Conservation (phyloP, 1,140 invertebrate genomes). For the Ostrea denselamellosa region DNA sequence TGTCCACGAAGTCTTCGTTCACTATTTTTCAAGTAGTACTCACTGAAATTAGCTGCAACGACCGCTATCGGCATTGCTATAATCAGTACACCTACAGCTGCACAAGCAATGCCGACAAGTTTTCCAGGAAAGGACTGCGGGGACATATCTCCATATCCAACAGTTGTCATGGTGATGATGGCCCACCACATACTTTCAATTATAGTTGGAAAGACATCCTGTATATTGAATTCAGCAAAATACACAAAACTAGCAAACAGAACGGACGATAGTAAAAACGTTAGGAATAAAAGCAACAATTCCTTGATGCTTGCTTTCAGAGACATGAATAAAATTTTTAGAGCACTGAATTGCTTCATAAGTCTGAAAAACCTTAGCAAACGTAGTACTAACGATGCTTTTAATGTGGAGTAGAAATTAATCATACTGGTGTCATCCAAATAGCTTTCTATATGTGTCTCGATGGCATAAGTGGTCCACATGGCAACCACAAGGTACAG, state of each 20-base stretch:
- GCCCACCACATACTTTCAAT: conserved; percentile 98
- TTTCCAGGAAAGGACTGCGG: conserved; percentile 69
- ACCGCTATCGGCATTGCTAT: conserved; percentile 41
- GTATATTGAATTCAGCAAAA: conserved; percentile 63
- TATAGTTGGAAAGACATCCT: conserved; percentile 83
- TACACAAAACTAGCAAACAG: conserved; percentile 66
- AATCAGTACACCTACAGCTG: conserved; percentile 11
- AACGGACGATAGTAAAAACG: conserved; percentile 59
- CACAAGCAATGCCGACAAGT: conserved; percentile 83
- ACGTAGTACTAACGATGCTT: conserved; percentile 53
- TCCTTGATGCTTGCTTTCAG: conserved; percentile 69
- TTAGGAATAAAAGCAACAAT: conserved; percentile 64
- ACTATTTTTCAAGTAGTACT: conserved; percentile 28
- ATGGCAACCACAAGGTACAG: conserved; percentile 35
- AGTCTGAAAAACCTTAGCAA: conserved; percentile 60
- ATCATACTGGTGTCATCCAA: not conserved
- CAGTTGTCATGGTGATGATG: conserved; percentile 98
- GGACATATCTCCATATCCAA: conserved; percentile 88
- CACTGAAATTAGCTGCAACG: conserved; percentile 33
- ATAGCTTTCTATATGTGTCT: not conserved
- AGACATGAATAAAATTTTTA: conserved; percentile 64
- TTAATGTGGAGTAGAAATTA: conserved; percentile 38
- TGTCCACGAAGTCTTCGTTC: conserved; percentile 17
- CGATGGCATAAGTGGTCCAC: conserved; percentile 30
- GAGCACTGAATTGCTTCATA: conserved; percentile 52